A percentile compares a stretch with the other conserved stretches of the same genome.
phyloP scores from a whole-genome alignment of 1,140 invertebrate species.

The Notospermus geniculatus region DNA sequence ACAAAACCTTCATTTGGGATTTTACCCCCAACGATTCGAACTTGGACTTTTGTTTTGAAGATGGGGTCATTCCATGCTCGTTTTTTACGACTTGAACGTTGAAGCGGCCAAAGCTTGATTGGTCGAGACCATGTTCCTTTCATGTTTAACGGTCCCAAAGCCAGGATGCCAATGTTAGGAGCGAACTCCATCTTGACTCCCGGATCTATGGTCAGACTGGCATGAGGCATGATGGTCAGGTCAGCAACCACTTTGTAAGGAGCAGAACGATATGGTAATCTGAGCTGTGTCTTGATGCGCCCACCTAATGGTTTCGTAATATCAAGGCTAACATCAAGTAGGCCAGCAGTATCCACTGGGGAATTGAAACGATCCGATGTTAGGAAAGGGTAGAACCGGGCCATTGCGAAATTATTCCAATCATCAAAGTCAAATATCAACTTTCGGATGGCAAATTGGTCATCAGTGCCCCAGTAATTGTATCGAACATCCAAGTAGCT shows the following conservation, averaged over 20 bases:
- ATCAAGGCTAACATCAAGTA: conserved; percentile 36
- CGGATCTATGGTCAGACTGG: conserved; percentile 80
- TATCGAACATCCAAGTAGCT: conserved; percentile 83
- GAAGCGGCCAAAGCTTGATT: conserved; percentile 78
- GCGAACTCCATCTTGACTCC: conserved; percentile 92
- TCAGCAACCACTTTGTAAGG: conserved; percentile 88
- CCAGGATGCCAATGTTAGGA: conserved; percentile 94
- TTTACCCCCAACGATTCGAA: conserved; percentile 31
- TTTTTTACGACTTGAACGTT: conserved; percentile 21
- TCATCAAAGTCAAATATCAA: conserved; percentile 99
- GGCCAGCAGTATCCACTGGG: conserved; percentile 56
- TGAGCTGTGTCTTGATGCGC: conserved; percentile 72
- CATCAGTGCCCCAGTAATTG: conserved; percentile 89
- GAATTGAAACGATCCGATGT: conserved; percentile 40
- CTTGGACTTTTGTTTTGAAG: conserved; percentile 5
- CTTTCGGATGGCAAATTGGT: conserved; percentile 70
- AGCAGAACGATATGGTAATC: conserved; percentile 64
- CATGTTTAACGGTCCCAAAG: conserved; percentile 87
- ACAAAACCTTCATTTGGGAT: conserved; percentile 69
- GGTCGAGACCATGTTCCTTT: conserved; percentile 74
- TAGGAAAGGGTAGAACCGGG: conserved; percentile 85
- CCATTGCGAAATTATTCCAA: conserved; percentile 97
- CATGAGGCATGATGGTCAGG: conserved; percentile 92
- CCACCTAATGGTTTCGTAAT: conserved; percentile 69
- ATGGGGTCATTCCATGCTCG: not conserved